Percentiles rank a stretch among this genome's conserved stretches.
Conservation (phyloP, 2,113 vertebrate genomes). For the Callaeas wilsoni region DNA sequence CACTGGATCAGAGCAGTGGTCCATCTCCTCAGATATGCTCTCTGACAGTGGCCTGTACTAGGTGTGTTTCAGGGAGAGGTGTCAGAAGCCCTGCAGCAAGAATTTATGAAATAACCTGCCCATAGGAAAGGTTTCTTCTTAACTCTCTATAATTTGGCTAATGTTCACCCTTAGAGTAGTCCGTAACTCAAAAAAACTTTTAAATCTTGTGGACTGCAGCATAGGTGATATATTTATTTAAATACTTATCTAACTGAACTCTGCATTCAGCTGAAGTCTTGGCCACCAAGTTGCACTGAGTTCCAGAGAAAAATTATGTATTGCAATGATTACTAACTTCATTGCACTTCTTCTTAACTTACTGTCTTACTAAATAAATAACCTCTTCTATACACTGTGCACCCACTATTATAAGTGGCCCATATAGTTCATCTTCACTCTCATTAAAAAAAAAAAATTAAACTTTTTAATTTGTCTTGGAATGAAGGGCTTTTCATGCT, state of each 20-base stretch:
- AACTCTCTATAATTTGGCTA: background rate
- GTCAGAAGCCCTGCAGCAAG: background rate
- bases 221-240: background rate
- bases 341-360: background rate
- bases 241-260: background rate
- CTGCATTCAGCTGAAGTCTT: background rate
- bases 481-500: background rate
- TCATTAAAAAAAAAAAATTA: background rate
- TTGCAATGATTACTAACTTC: background rate
- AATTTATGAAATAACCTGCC: background rate
- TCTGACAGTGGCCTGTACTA: background rate
- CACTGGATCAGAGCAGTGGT: slow-evolving; percentile 39
- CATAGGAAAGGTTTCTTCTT: background rate
- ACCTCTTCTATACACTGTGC: background rate
- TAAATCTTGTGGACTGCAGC: background rate
- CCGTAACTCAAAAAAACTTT: background rate
- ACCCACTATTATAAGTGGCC: background rate
- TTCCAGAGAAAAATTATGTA: background rate
- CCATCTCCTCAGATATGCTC: background rate
- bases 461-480: background rate
- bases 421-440: background rate
- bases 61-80: background rate
- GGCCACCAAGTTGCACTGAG: background rate
- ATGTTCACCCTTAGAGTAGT: background rate
- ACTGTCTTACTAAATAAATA: background rate